Evolutionary conservation across 2,797 vertebrate genomes (phyloP), one percentile per base, ranked within the genome.

Genomic region (Cuniculus paca): DNA sequence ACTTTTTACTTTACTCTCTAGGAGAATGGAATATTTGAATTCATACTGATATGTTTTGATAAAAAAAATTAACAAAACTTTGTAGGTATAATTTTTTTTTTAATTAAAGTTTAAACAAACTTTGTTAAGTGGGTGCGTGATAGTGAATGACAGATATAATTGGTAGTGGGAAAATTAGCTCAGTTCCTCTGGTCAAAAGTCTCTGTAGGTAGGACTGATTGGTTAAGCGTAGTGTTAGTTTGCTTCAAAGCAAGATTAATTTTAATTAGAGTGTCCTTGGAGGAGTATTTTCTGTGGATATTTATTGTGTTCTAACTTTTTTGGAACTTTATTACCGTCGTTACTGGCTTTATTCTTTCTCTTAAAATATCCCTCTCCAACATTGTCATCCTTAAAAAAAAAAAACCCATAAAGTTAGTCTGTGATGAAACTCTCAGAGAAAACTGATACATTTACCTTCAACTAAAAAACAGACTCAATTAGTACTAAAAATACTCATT

Each of bases 211-310:
- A 65, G 68, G 26, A 86, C n/a, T 20, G n/a, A 65, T 86, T 81
- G 56, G 9, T 90, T 61, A 96, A 34, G 52, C 90, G 17, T 94
- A 84, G 22, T 95, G 12, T 90, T 94, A 60, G 31, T 95, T 96
- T 93, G 68, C n/a, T 48, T 96, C 58, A 95, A 36, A 91, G n/a
- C 74, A 88, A 95, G 36, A 75, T 96, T 91, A 42, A n/a, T 87
- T 97, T 87, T 72, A 28, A 22, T 89, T 92, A 91, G 60, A 80
- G 1, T 95, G 61, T 88, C 45, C 83, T 97, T 78, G 42, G 90
- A 91, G 72, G 93, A 96, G 58, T 84, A 39, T 90, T 97, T 93
- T 95, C 70, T 93, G n/a, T 79, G 16, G 85, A 63, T 90, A 94
- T 96, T 96, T 96, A 92, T 95, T 91, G 39, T 91, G 31, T 78